Conservation (phyloP, 2,113 vertebrate species). For the Rafetus swinhoei region DNA sequence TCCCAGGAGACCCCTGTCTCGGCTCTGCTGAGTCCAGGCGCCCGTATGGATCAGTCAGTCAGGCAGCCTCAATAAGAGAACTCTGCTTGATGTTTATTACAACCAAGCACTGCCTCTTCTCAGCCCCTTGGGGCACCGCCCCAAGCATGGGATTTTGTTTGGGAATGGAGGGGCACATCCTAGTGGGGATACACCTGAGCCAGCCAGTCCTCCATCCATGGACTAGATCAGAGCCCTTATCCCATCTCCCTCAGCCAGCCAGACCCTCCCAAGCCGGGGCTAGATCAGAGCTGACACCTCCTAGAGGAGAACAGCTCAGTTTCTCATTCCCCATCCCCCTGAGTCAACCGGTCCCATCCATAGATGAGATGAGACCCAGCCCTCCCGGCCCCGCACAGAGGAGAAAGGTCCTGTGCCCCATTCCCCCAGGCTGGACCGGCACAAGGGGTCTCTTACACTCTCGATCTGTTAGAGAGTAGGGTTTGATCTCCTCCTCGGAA, state of each 20-base stretch:
- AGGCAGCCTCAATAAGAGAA: neutral
- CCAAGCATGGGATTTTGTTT: neutral
- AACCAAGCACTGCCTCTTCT: neutral
- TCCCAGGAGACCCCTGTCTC: neutral
- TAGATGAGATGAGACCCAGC: neutral
- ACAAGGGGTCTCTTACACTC: slow-evolving; percentile 81
- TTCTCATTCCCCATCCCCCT: neutral
- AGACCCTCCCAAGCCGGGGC: neutral
- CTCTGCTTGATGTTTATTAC: neutral
- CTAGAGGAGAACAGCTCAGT: neutral
- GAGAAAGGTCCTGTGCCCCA: neutral
- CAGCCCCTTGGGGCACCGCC: neutral
- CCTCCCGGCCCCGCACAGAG: neutral
- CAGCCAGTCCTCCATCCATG: neutral
- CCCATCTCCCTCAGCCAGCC: neutral
- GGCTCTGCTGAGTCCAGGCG: neutral
- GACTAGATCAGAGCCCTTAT: neutral
- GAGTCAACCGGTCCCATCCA: neutral
- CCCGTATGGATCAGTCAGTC: neutral
- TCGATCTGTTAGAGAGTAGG: slow-evolving; percentile 89
- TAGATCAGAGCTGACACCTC: neutral
- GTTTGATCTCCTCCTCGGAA: slow-evolving; percentile 90
- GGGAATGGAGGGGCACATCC: neutral
- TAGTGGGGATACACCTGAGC: too few relatives aligned
- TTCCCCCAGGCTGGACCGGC: neutral